Base-by-base conservation (phyloP, 1,140 invertebrate genomes). In the Harlomillsia oculata region DNA sequence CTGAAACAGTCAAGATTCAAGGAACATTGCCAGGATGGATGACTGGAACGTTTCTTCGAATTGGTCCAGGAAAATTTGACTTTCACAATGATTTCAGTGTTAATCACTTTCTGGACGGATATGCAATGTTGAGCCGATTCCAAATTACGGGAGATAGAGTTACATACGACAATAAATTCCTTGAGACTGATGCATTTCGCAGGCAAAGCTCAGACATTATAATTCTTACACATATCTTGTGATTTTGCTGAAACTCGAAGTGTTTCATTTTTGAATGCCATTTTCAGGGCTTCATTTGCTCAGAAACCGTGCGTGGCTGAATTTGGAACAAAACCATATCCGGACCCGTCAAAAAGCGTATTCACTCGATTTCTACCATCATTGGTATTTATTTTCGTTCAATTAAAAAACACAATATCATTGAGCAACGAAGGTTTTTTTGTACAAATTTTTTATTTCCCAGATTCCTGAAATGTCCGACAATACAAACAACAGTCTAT, bases 51-150 rank as follows among this genome's bases (percentile, higher is more conserved):
- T 62, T 53, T 49, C 23, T 62, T 5, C 16, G 60, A 14, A 39
- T 44, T 2, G 77, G 77, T 13, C 75, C 76, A 4, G 77, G 73
- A 36, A 69, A 71, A 58, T 77, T 72, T 63, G 70, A 76, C 52
- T 60, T 77, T 6, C 16, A 29, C 23, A 64, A 72, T 25, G 64
- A 64, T 8, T 72, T 70, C 51, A 62, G 55, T 6, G 25, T 72
- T 5, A 72, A 73, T 48, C 65, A 66, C 48, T 67, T 43, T 20
- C 43, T 67, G 44, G 66, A 67, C 49, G 66, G 66, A 0, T 65
- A 56, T 28, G 66, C 65, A 8, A 46, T 67, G 23, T 20, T 67
- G 4, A 36, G 56, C 2, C 63, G 60, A 36, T 67, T 67, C 46
- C 50, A 60, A 5, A 63, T 67, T 48, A 50, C 59, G 29, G 32